Evolutionary conservation across 2,113 vertebrate genomes (phyloP), one percentile per base, ranked within the genome.

Genomic region (Mohoua ochrocephala): DNA sequence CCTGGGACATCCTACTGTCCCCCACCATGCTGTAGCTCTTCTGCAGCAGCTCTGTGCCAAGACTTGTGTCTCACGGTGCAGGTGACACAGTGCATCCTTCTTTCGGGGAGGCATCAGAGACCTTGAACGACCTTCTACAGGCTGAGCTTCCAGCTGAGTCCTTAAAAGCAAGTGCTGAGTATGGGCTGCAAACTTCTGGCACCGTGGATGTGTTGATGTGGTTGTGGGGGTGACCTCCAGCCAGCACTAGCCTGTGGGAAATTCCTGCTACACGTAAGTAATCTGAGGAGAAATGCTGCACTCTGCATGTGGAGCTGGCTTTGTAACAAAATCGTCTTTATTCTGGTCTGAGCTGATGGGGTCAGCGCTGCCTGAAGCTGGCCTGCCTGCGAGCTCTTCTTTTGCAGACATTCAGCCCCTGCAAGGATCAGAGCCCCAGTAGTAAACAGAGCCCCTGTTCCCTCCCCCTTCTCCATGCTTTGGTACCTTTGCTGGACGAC

Each of bases 401-500:
- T 95, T 42, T 91, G 80, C 52, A 95, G 56, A 27, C 42, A 2
- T 81, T 77, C 21, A 26, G 56, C 9, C 30, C 83, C 60, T 67
- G 59, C 19, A 35, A 9, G 6, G 39, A 89, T 93, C 86, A 87
- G 61, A 95, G 57, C 37, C 53, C n/a, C 44, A 9, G 26, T 30
- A 26, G 60, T 79, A 92, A 95, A 91, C 11, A 84, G 20, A 69
- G 8, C 12, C 53, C 80, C 69, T 71, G 31, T 92, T 92, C 68
- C 74, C 52, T 75, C 61, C 53, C n/a, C n/a, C 30, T 81, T 91
- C 69, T 89, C 52, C 84, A 49, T 41, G 77, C 84, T 84, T 81
- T 91, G 64, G 71, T 96, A 95, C 93, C 95, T 95, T 89, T 84
- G 80, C 91, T 81, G 87, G 77, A 71, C 5, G 18, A 91, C 81